A percentile compares a stretch with the other conserved stretches of the same genome.
phyloP scores from a whole-genome alignment of 2,113 vertebrate species.

The Pomatostomus ruficeps region DNA sequence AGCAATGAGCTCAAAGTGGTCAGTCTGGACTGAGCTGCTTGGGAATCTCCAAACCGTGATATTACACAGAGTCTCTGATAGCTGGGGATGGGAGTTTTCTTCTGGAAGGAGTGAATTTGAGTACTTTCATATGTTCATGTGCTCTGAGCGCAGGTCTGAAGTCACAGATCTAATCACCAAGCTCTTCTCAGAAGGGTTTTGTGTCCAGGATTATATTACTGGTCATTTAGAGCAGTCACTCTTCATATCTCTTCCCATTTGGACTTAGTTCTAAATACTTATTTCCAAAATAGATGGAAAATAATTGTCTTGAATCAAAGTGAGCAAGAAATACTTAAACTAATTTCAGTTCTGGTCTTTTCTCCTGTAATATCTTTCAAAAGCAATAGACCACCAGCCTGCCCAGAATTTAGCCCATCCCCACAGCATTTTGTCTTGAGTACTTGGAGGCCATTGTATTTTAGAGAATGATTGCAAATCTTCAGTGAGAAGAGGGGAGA shows the following conservation, averaged over 20 bases:
- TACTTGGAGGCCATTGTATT: not conserved
- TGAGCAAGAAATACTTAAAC: not conserved
- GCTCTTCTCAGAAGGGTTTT: not conserved
- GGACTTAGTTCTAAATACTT: not conserved
- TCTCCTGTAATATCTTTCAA: not conserved
- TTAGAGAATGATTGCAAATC: not conserved
- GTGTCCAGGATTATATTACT: not conserved
- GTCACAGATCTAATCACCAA: not conserved
- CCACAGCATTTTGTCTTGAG: not conserved
- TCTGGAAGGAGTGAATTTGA: not conserved
- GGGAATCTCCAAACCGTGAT: not conserved
- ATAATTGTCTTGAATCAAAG: not conserved
- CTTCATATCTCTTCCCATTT: not conserved
- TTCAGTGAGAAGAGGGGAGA: not conserved
- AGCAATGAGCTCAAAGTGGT: not conserved
- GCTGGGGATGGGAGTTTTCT: not conserved
- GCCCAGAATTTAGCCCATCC: not conserved
- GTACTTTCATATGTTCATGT: not conserved
- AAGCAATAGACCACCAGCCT: not conserved
- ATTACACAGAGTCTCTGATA: accelerated
- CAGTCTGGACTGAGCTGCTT: no score
- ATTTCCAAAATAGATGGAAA: not conserved
- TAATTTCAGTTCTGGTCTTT: not conserved
- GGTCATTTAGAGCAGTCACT: not conserved
- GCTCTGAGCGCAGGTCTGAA: not conserved